Evolutionary conservation across 2,113 vertebrate genomes (phyloP), one percentile per base, ranked within the genome.

Genomic region (Labeo catla): DNA sequence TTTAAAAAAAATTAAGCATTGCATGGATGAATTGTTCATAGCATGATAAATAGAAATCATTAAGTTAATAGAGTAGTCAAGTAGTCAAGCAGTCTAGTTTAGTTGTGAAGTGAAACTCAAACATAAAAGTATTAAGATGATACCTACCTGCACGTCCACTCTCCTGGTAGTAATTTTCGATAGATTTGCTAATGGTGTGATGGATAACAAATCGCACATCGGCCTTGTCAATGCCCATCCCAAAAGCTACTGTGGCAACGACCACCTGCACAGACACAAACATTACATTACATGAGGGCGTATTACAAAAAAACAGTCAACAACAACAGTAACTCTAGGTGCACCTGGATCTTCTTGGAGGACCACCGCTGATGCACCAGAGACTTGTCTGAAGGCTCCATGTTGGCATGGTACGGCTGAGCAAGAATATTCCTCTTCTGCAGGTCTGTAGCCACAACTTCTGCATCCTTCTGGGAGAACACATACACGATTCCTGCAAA

Each of bases 121-220:
- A 28, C 28, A n/a, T n/a, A 28, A 28, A 68, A 36, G 34, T 70
- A 39, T 11, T 19, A 82, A 10, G 3, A 83, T 28, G n/a, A n/a
- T 47, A 7, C 52, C 15, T 94, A 99, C 98, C 98, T 95, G 98
- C 98, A 5, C 98, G 97, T 1, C 98, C 98, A 43, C 98, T 99
- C 93, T 99, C 98, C 70, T 99, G 98, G 91, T 99, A 99, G 87
- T 99, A 99, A 93, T 99, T 99, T 93, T 99, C 98, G 85, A 99
- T 96, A 52, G 98, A 99, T 91, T 99, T 99, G 93, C 98, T 99
- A 94, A 99, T 96, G 70, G 97, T 97, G 92, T 99, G 97, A 89
- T 99, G 98, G 89, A 99, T 97, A 36, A 99, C 96, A 88, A 99
- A 99, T 73, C 97, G 93, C 76, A 99, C 98, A 21, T 99, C 96